phyloP scores from a whole-genome alignment of 2,113 vertebrate genomes.

The Todiramphus saurophagus region DNA sequence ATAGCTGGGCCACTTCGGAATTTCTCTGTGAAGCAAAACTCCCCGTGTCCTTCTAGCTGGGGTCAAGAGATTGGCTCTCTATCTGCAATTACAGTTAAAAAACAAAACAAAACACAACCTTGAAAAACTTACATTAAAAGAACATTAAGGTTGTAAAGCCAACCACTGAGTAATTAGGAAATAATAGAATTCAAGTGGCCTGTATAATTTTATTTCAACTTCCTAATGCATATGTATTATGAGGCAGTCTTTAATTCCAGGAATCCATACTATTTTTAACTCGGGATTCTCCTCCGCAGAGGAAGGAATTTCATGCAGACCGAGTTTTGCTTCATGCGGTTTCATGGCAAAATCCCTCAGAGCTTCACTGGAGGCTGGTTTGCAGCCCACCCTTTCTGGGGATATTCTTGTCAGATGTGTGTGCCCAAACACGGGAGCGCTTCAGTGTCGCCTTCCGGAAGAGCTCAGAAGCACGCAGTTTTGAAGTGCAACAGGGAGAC shows the following conservation, averaged over 20 bases:
- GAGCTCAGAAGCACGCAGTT: background rate
- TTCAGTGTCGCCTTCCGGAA: background rate
- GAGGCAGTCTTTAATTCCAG: conserved; percentile 17
- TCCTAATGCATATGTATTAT: conserved; percentile 27
- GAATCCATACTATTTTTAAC: conserved; percentile 17
- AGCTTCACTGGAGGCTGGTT: background rate
- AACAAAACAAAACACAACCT: background rate
- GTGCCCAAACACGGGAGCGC: background rate
- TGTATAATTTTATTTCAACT: conserved; percentile 53
- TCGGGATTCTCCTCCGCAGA: background rate
- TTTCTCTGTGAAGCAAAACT: background rate
- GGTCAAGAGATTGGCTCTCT: background rate
- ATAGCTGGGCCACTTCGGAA: background rate
- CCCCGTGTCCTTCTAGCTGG: background rate
- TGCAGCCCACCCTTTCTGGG: background rate
- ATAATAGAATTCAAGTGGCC: conserved; percentile 46
- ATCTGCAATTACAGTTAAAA: background rate
- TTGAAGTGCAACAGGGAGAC: background rate
- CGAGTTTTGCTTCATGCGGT: background rate
- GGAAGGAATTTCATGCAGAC: background rate
- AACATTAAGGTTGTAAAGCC: conserved; percentile 42
- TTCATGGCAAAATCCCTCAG: background rate
- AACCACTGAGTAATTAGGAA: conserved; percentile 39
- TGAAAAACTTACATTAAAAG: conserved; percentile 28
- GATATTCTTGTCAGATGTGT: background rate